Evolutionary conservation across 2,113 vertebrate species (phyloP), one percentile per base, ranked within the genome.

Genomic region (Phrynosoma blainvillii): DNA sequence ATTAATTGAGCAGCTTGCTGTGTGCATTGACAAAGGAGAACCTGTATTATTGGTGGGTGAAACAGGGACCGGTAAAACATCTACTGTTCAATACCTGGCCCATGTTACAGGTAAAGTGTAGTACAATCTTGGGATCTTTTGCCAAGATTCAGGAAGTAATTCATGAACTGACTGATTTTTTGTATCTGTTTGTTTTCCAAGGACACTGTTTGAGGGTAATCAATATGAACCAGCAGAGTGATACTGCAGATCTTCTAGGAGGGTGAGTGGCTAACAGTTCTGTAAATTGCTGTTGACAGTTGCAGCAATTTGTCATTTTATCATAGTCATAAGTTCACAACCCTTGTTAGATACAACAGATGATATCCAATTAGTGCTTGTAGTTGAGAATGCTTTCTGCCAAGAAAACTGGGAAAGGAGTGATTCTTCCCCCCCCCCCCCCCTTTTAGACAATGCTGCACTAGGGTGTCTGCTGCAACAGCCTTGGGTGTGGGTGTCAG

Each of bases 221-320:
- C 84, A 99, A 99, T 95, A 99, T 99, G 99, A 99, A 99, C 94
- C 99, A 99, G 86, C 99, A 99, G 93, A 99, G 99, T 93, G 99
- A 99, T 92, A 98, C 98, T 0, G 98, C 98, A 30, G 99, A 99
- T 95, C 97, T 99, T 1, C 96, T 99, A 56, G 99, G 99, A 81
- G 99, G 99, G 99, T 99, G 94, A 98, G 98, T 96, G 20, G 42
- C 10, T 81, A 71, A 14, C 1, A 47, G 62, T 74, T 84, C 13
- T 12, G 2, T 11, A 47, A 20, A 84, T 59, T 40, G n/a, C 18
- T 76, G 2, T 85, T 56, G 54, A 16, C 16, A 65, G 23, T 14
- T 66, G 9, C 4, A 30, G 8, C 32, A 78, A n/a, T 65, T 42
- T 30, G 13, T 21, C 21, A 18, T 62, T 27, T 30, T 30, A 27